phyloP scores from a whole-genome alignment of 1,140 invertebrate genomes.

The Leptinotarsa defecta region DNA sequence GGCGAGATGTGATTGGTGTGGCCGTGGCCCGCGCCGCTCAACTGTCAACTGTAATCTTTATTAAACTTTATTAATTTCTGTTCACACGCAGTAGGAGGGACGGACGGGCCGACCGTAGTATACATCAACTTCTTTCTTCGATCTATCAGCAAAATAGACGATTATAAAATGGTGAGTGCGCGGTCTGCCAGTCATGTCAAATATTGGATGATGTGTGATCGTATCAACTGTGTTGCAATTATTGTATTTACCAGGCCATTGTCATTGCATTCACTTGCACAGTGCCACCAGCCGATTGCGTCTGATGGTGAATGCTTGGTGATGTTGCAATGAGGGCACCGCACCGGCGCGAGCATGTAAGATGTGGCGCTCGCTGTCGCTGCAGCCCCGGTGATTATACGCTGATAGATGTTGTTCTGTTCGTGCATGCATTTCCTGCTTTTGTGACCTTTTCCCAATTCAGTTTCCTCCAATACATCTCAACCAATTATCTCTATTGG shows the following conservation, averaged over 20 bases:
- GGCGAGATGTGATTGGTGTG: constrained; percentile 53
- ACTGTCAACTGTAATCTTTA: constrained; percentile 13
- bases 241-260: constrained; percentile 37
- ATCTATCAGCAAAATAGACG: constrained; percentile 97
- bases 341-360: constrained; percentile 51
- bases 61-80: constrained; percentile 39
- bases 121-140: constrained; percentile 92
- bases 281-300: constrained; percentile 37
- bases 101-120: constrained; percentile 78
- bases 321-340: constrained; percentile 52
- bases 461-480: not conserved
- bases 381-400: constrained; percentile 46
- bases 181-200: constrained; percentile 53
- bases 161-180: constrained; percentile 97
- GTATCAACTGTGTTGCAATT: constrained; percentile 33
- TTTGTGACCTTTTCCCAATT: not conserved
- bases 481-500: too few species aligned
- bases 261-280: constrained; percentile 47
- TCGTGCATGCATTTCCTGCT: constrained; percentile 1
- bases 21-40: constrained; percentile 41
- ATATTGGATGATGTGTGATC: constrained; percentile 49
- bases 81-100: constrained; percentile 59
- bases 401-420: constrained; percentile 21
- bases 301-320: constrained; percentile 38
- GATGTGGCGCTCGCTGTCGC: constrained; percentile 33